Evolutionary conservation across 1,140 invertebrate species (phyloP).

Genomic region (Achroia grisella): DNA sequence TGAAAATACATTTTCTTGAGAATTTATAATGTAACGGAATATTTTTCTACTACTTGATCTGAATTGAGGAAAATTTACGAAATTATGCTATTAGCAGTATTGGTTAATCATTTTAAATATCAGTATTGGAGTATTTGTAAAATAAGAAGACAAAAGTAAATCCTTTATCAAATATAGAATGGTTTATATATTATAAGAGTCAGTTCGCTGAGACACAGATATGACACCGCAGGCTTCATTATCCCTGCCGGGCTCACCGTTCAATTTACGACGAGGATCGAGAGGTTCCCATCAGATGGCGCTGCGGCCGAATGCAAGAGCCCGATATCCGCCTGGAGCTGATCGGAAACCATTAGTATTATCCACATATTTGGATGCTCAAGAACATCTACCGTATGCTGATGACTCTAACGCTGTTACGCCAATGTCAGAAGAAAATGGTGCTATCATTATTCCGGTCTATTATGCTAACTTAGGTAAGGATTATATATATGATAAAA

Average conservation of each 20-base stretch:
- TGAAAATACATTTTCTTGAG: conserved; percentile 1
- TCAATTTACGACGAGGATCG: conserved; percentile 91
- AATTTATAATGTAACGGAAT: neutral
- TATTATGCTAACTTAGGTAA: conserved; percentile 86
- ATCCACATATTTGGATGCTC: conserved; percentile 95
- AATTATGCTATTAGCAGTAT: neutral
- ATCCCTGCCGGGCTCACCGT: conserved; percentile 96
- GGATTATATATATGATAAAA: neutral
- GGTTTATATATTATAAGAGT: no score
- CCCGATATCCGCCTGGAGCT: conserved; percentile 80
- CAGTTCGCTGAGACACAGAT: neutral
- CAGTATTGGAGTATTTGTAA: no score
- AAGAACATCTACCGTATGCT: conserved; percentile 97
- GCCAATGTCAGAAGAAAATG: conserved; percentile 98
- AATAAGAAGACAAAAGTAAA: no score
- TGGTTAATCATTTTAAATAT: no score
- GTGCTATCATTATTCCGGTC: conserved; percentile 92
- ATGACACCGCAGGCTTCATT: conserved; percentile 86
- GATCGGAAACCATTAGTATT: conserved; percentile 95
- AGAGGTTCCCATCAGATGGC: conserved; percentile 93
- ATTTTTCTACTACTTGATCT: conserved; percentile 39
- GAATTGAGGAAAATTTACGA: conserved; percentile 57
- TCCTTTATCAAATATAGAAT: no score
- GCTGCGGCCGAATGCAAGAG: conserved; percentile 83
- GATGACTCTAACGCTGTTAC: conserved; percentile 98